Evolutionary conservation across 1,140 invertebrate genomes (phyloP).

Genomic region (Drosophila santomea): DNA sequence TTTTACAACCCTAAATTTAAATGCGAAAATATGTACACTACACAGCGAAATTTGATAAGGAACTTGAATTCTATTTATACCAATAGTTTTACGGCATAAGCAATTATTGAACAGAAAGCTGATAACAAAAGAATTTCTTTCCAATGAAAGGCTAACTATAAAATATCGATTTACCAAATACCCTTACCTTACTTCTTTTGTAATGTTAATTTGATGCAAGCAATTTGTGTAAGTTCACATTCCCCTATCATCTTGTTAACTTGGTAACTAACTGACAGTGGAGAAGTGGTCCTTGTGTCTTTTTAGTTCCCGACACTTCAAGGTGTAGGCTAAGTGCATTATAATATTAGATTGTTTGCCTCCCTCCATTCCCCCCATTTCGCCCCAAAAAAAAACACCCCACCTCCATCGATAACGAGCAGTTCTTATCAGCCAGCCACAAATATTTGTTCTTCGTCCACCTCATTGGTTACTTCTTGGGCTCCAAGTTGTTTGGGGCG

Average conservation of each 20-base stretch:
- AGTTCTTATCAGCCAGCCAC: conserved; percentile 39
- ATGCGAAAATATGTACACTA: too few relatives aligned
- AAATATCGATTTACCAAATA: too few relatives aligned
- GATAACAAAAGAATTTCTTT: background rate
- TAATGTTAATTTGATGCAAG: background rate
- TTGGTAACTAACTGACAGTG: background rate
- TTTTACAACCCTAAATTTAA: too few relatives aligned
- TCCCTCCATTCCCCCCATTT: background rate
- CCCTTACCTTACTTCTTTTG: background rate
- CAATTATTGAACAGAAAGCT: background rate
- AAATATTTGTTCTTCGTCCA: conserved; percentile 40
- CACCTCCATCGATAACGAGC: conserved; percentile 16
- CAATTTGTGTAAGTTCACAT: background rate
- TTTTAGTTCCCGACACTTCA: conserved; percentile 23
- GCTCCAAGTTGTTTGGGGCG: conserved; percentile 7
- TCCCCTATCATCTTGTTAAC: background rate
- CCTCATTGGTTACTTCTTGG: conserved; percentile 7
- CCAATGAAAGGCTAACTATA: too few relatives aligned
- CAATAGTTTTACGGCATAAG: background rate
- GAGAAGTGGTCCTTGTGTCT: background rate
- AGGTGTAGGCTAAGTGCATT: conserved; percentile 57
- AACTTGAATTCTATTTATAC: background rate
- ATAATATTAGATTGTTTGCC: conserved; percentile 44
- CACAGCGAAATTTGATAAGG: background rate
- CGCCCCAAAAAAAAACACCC: background rate